Conservation (phyloP, 2,113 vertebrate genomes). For the Leucosticte australis region DNA sequence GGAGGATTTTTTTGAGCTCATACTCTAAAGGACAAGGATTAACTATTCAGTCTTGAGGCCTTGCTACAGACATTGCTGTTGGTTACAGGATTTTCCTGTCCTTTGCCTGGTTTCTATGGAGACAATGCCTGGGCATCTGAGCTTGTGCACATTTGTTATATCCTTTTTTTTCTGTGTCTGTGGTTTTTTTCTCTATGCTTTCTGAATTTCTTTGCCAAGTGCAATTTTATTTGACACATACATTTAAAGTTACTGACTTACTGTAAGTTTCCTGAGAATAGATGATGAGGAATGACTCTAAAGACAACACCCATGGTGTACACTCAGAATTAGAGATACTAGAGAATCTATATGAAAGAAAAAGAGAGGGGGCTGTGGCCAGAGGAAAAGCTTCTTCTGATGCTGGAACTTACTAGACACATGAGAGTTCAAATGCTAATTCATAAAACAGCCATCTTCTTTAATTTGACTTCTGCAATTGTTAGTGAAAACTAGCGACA, state of each 20-base stretch:
- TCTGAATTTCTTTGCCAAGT: neutral
- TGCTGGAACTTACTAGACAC: neutral
- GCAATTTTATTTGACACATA: neutral
- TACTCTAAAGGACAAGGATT: neutral
- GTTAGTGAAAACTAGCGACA: neutral
- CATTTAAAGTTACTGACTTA: neutral
- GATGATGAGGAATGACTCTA: neutral
- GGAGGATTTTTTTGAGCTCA: neutral
- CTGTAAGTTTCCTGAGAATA: neutral
- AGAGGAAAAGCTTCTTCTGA: neutral
- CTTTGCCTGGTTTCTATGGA: constrained; percentile 40
- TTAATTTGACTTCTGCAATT: neutral
- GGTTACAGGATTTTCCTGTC: neutral
- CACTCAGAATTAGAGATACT: neutral
- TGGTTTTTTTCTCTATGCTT: neutral
- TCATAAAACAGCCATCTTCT: neutral
- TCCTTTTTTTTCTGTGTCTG: neutral
- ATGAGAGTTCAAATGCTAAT: neutral
- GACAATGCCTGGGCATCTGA: neutral
- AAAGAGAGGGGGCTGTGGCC: neutral
- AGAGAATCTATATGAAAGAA: neutral
- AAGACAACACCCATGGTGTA: neutral
- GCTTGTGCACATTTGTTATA: neutral
- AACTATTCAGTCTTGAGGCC: neutral
- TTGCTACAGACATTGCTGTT: neutral